A percentile compares a stretch with the other conserved stretches of the same genome.
Evolutionary conservation across 2,113 vertebrate genomes (phyloP).

Genomic region (Hippocampus mohnikei): DNA sequence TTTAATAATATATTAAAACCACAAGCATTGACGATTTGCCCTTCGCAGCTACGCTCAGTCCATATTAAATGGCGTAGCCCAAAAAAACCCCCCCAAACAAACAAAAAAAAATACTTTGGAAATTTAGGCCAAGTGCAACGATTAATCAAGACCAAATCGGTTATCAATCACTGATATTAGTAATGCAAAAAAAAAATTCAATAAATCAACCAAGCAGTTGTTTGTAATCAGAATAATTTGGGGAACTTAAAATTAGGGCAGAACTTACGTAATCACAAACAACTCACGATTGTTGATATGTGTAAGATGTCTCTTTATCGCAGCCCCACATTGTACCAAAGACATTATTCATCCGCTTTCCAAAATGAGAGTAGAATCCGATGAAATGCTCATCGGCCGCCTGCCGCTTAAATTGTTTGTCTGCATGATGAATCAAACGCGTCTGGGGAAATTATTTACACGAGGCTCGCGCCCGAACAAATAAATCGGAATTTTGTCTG

Average conservation of each 20-base stretch:
- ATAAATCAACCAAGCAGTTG: neutral
- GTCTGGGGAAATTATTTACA: slow-evolving; percentile 65
- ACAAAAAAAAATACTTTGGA: neutral
- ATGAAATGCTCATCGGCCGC: slow-evolving; percentile 44
- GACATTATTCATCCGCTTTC: slow-evolving; percentile 16
- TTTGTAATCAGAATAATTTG: too few species aligned
- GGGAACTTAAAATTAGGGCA: neutral
- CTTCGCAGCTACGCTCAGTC: neutral
- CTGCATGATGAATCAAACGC: slow-evolving; percentile 67
- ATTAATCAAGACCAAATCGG: too few species aligned
- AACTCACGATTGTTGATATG: too few species aligned
- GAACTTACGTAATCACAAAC: neutral
- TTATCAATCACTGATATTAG: too few species aligned
- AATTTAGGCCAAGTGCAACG: too few species aligned
- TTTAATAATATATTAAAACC: neutral
- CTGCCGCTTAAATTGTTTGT: slow-evolving; percentile 65
- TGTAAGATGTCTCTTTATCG: too few species aligned
- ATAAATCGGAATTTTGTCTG: slow-evolving; percentile 53
- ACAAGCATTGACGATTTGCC: neutral
- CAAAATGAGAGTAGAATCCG: slow-evolving; percentile 42
- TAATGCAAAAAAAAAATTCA: too few species aligned
- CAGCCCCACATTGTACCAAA: neutral
- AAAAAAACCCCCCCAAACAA: too few species aligned
- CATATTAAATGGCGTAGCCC: neutral
- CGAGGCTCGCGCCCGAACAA: slow-evolving; percentile 54